Evolutionary conservation across 35 echinoderm and acorn worm genomes (phyloP).

Genomic region (Apostichopus parvimensis): DNA sequence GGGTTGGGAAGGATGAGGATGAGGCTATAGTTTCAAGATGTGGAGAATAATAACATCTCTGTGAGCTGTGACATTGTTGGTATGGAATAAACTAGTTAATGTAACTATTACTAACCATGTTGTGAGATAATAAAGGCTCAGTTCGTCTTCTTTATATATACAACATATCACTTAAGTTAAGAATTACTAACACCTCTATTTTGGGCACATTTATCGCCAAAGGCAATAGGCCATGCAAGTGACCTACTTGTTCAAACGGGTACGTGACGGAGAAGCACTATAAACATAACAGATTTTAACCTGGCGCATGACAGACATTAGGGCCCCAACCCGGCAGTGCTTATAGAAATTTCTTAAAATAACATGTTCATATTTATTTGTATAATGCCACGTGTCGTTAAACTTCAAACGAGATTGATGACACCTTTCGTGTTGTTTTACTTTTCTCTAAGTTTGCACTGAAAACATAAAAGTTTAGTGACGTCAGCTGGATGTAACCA

Average conservation of each 20-base stretch:
- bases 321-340: background rate
- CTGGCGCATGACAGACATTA: background rate
- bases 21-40: too few relatives aligned
- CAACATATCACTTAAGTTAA: too few relatives aligned
- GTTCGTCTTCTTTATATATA: too few relatives aligned
- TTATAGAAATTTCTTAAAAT: background rate
- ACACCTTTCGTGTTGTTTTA: background rate
- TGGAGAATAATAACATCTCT: too few relatives aligned
- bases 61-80: too few relatives aligned
- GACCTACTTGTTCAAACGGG: background rate
- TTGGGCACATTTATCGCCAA: background rate
- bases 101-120: too few relatives aligned
- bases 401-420: background rate
- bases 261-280: background rate
- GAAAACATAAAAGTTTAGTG: background rate
- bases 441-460: background rate
- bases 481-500: background rate
- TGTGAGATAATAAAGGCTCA: too few relatives aligned
- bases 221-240: background rate
- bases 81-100: too few relatives aligned
- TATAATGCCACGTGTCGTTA: background rate
- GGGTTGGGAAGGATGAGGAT: too few relatives aligned
- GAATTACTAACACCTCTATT: too few relatives aligned
- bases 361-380: background rate
- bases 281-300: too few relatives aligned